Conservation (phyloP, 2,888 invertebrate genomes). For the Clunio marinus region DNA sequence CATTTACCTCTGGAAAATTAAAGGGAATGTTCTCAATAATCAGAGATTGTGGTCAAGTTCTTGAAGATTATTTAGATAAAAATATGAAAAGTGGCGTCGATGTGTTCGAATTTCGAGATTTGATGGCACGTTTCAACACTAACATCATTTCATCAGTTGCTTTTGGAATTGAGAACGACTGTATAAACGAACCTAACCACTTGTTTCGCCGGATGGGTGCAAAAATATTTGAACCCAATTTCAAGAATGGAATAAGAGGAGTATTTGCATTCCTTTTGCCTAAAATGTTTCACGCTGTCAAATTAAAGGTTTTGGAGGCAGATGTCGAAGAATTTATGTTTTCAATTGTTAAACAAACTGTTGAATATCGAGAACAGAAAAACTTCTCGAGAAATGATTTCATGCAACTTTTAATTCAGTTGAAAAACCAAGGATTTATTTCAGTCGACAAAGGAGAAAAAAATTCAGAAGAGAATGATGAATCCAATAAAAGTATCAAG, state of each 20-base stretch:
- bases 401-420: conserved; percentile 52
- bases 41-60: conserved; percentile 53
- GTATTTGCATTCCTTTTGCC: not conserved
- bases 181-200: conserved; percentile 45
- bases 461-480: not conserved
- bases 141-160: conserved; percentile 52
- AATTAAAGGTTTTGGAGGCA: not conserved
- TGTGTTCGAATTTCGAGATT: conserved; percentile 40
- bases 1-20: conserved; percentile 59
- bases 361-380: conserved; percentile 50
- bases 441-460: conserved; percentile 35
- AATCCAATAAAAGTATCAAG: not conserved
- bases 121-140: conserved; percentile 43
- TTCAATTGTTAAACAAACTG: conserved; percentile 44
- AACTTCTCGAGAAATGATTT: conserved; percentile 51
- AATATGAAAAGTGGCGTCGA: conserved; percentile 45
- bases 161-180: conserved; percentile 52
- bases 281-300: not conserved
- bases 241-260: conserved; percentile 14
- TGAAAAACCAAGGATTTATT: conserved; percentile 46
- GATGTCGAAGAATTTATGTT: conserved; percentile 21
- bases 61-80: conserved; percentile 50
- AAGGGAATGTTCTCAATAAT: conserved; percentile 58
- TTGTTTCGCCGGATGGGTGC: conserved; percentile 41
- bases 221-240: conserved; percentile 42